Evolutionary conservation across 2,888 invertebrate species (phyloP).

Genomic region (Hirtodrosophila cameraria): DNA sequence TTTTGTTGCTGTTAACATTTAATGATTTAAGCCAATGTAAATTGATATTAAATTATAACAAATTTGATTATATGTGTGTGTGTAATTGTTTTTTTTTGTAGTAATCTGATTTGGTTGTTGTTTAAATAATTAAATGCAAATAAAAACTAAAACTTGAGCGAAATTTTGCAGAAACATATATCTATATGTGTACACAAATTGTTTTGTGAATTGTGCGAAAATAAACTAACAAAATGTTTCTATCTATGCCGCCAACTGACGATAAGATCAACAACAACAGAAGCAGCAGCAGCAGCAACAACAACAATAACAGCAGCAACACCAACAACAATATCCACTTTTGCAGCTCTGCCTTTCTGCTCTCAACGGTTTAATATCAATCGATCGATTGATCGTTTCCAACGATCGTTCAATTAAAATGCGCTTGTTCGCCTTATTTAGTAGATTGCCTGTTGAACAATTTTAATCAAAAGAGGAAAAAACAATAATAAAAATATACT

Average conservation of each 20-base stretch:
- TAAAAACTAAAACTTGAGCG: background rate
- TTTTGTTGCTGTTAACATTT: constrained; percentile 34
- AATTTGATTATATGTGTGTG: constrained; percentile 5
- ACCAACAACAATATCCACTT: constrained; percentile 12
- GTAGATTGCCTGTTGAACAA: constrained; percentile 46
- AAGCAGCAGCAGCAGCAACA: constrained; percentile 7
- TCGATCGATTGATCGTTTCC: constrained; percentile 45
- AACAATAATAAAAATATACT: too few species aligned
- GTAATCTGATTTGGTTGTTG: background rate
- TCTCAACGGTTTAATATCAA: constrained; percentile 47
- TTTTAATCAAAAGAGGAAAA: constrained; percentile 40
- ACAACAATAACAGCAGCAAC: constrained; percentile 8
- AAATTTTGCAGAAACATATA: background rate
- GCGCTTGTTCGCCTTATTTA: constrained; percentile 40
- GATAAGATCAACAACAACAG: background rate
- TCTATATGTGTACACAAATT: background rate
- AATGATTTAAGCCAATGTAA: constrained; percentile 48
- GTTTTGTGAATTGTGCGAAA: constrained; percentile 3
- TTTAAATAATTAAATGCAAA: background rate
- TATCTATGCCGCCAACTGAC: constrained; percentile 29
- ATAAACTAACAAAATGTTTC: background rate
- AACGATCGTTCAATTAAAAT: constrained; percentile 55
- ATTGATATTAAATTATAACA: constrained; percentile 6
- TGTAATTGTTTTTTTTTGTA: constrained; percentile 1
- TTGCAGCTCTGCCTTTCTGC: constrained; percentile 17